Evolutionary conservation across 2,888 invertebrate genomes (phyloP).

Genomic region (Lutraria lutraria): DNA sequence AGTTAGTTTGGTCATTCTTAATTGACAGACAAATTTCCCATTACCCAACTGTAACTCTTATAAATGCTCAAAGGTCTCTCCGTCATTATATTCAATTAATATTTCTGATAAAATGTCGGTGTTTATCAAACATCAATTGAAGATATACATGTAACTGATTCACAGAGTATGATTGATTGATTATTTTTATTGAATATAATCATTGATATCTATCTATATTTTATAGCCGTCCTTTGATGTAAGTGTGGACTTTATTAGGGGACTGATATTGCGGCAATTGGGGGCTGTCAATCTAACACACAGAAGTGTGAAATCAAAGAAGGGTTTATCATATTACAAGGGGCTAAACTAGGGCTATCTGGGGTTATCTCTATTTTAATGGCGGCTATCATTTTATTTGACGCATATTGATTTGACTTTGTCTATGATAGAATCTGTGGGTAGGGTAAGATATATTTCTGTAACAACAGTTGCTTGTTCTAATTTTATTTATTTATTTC

Average conservation of each 20-base stretch:
- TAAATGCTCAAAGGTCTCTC: background rate
- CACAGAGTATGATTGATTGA: slow-evolving; percentile 13
- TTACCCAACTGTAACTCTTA: slow-evolving; percentile 5
- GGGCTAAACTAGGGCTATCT: slow-evolving; percentile 15
- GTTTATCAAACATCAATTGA: slow-evolving; percentile 36
- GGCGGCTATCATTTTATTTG: slow-evolving; percentile 14
- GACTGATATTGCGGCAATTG: slow-evolving; percentile 24
- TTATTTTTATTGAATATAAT: slow-evolving; percentile 12
- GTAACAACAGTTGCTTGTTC: background rate
- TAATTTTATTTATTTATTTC: too few relatives aligned
- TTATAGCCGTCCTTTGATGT: slow-evolving; percentile 22
- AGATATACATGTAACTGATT: background rate
- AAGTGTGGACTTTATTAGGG: slow-evolving; percentile 12
- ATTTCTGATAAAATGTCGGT: background rate
- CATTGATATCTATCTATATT: slow-evolving; percentile 28
- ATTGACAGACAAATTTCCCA: background rate
- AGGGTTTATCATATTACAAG: slow-evolving; percentile 42
- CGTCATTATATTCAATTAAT: slow-evolving; percentile 7
- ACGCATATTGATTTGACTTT: slow-evolving; percentile 4
- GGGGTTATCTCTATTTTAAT: slow-evolving; percentile 11
- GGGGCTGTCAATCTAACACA: slow-evolving; percentile 7
- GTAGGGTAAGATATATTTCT: background rate
- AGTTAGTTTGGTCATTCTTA: background rate
- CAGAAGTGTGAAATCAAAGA: slow-evolving; percentile 44
- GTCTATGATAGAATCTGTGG: background rate